phyloP scores from a whole-genome alignment of 1,140 invertebrate genomes.

The Dufourea novaeangliae region DNA sequence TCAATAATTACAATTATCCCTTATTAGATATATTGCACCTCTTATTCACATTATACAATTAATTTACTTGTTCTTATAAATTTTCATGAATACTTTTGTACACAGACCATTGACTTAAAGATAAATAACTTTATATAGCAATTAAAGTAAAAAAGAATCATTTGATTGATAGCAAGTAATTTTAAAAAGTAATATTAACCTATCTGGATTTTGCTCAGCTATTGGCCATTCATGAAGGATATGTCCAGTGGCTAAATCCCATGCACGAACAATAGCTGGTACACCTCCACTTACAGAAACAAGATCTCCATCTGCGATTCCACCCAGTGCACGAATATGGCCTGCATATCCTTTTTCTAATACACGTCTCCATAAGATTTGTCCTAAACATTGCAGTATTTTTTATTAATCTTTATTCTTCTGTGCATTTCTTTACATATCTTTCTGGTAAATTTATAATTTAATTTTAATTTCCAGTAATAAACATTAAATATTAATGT shows the following conservation, averaged over 20 bases:
- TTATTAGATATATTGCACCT: conserved; percentile 2
- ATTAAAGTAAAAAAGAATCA: conserved; percentile 13
- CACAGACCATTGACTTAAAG: neutral
- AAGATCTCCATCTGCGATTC: conserved; percentile 85
- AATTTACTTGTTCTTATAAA: neutral
- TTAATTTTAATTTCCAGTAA: neutral
- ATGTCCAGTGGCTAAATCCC: conserved; percentile 88
- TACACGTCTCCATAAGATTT: conserved; percentile 91
- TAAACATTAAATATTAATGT: neutral
- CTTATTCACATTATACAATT: neutral
- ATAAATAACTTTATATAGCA: conserved; percentile 25
- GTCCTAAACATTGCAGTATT: conserved; percentile 81
- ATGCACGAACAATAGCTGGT: conserved; percentile 88
- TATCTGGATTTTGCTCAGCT: conserved; percentile 77
- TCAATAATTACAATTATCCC: conserved; percentile 48
- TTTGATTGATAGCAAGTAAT: conserved; percentile 10
- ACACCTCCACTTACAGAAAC: conserved; percentile 88
- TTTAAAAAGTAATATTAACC: conserved; percentile 64
- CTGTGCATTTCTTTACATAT: too few relatives aligned
- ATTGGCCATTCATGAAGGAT: conserved; percentile 82
- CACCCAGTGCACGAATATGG: conserved; percentile 80
- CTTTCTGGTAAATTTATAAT: too few relatives aligned
- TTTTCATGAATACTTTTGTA: neutral
- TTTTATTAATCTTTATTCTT: neutral
- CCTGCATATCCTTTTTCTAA: conserved; percentile 84